Evolutionary conservation across 2,113 vertebrate genomes (phyloP), one percentile per base, ranked within the genome.

Genomic region (Dasyornis broadbenti): DNA sequence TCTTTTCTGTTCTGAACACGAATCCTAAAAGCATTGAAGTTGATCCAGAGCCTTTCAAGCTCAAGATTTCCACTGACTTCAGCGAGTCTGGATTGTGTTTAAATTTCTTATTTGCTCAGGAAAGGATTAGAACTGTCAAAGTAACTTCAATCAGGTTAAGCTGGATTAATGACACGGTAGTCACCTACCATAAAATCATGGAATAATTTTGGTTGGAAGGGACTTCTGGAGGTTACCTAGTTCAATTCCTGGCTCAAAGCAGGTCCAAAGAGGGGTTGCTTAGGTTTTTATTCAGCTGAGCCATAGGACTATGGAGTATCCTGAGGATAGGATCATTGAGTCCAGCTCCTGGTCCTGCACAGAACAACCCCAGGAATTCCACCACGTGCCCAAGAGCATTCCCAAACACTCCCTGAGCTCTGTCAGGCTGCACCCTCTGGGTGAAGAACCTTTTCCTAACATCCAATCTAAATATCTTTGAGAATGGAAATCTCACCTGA

Each of bases 121-220:
- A 78, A 92, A 72, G 76, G 45, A 68, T 86, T 76, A 82, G 52
- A 26, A 45, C 50, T 93, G 83, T 77, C 83, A 88, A 87, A 86
- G 57, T 86, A 9, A 85, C 39, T 97, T 94, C 49, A 73, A 76
- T 89, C 92, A 75, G 20, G 45, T 76, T 92, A 86, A 93, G 22
- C 9, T 83, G 75, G 66, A 92, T 90, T 94, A 90, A 70, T 57
- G 65, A 72, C 70, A 59, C 31, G 15, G 59, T 44, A 71, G 49
- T 90, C 90, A 92, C 64, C 71, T 84, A n/a, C 60, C 37, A 57
- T 90, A 80, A 94, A 82, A 91, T 96, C 91, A 57, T 33, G 66
- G 56, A 91, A 65, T 57, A 90, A 65, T 88, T 92, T 69, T 88
- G 53, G 28, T 80, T 92, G 18, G 18, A 92, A 80, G 42, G 71